phyloP scores from a whole-genome alignment of 2,113 vertebrate genomes.

The Dicaeum eximium region DNA sequence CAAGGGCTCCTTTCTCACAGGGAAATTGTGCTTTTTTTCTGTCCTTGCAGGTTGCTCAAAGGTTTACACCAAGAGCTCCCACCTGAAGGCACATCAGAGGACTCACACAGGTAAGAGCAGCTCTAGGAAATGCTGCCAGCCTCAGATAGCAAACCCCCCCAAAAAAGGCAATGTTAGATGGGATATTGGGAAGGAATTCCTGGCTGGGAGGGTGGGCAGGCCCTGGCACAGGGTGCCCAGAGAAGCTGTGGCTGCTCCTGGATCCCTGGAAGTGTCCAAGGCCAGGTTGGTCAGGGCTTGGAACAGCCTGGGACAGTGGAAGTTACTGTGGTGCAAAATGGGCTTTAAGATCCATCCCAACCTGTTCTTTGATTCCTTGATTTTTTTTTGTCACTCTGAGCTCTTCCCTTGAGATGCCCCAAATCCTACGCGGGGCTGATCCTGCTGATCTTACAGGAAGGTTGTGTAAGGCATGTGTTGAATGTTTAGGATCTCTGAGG shows the following conservation, averaged over 20 bases:
- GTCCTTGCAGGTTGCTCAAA: slow-evolving; percentile 82
- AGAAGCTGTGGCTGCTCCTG: background rate
- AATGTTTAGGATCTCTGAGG: background rate
- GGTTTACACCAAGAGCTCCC: slow-evolving; percentile 95
- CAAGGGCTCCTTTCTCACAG: background rate
- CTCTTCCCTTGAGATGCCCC: background rate
- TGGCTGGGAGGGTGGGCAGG: rapidly evolving
- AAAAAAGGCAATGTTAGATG: rapidly evolving
- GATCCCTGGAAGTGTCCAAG: background rate
- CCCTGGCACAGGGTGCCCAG: background rate
- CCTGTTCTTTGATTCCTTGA: background rate
- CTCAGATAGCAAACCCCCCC: background rate
- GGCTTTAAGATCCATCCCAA: background rate
- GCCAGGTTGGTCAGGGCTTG: background rate
- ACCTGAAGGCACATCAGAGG: slow-evolving; percentile 91
- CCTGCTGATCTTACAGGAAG: background rate
- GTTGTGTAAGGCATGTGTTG: rapidly evolving
- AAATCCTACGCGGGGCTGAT: background rate
- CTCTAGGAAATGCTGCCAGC: background rate
- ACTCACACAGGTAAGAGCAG: slow-evolving; percentile 86
- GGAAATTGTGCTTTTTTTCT: background rate
- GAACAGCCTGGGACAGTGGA: background rate
- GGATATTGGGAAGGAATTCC: background rate
- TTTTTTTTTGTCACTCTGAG: background rate
- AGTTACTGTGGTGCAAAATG: background rate